Percentiles rank a stretch among this genome's conserved stretches.
These are phyloP conservation scores for Zaprionus ornatus DNA, from an alignment of 1,140 invertebrate species.

Conservation along the genomic window DNA sequence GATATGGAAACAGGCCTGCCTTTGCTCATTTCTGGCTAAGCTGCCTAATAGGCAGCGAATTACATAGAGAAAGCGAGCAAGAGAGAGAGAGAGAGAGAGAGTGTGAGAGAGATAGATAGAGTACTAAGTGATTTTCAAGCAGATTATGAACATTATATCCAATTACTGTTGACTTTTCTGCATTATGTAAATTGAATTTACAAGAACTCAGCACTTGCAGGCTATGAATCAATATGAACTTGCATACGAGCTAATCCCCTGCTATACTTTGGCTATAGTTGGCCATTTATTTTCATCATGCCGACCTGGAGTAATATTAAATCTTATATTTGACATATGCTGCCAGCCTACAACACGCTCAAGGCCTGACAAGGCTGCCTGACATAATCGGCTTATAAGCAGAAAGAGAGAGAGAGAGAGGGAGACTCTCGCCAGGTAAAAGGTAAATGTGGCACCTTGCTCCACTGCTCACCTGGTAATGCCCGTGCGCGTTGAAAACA, in stretches of 20 bases:
- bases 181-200: neutral
- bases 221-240: too few relatives aligned
- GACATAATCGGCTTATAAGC: conserved; percentile 66
- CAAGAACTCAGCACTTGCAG: neutral
- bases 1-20: neutral
- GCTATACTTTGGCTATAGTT: neutral
- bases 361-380: conserved; percentile 7
- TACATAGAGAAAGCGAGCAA: neutral
- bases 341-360: conserved; percentile 7
- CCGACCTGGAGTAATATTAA: conserved; percentile 11
- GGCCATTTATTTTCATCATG: neutral
- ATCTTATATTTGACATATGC: conserved; percentile 35
- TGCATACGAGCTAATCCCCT: neutral
- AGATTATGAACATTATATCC: neutral
- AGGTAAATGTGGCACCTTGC: too few relatives aligned
- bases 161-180: neutral
- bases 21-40: neutral
- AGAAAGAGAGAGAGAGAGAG: neutral
- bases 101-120: neutral
- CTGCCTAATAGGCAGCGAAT: neutral
- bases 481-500: conserved; percentile 84
- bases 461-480: conserved; percentile 75
- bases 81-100: too few relatives aligned
- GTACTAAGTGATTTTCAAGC: neutral
- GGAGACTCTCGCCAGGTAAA: too few relatives aligned